These are phyloP conservation scores for Elysia crispata DNA, from an alignment of 2,888 invertebrate species.

Conservation along the genomic window DNA sequence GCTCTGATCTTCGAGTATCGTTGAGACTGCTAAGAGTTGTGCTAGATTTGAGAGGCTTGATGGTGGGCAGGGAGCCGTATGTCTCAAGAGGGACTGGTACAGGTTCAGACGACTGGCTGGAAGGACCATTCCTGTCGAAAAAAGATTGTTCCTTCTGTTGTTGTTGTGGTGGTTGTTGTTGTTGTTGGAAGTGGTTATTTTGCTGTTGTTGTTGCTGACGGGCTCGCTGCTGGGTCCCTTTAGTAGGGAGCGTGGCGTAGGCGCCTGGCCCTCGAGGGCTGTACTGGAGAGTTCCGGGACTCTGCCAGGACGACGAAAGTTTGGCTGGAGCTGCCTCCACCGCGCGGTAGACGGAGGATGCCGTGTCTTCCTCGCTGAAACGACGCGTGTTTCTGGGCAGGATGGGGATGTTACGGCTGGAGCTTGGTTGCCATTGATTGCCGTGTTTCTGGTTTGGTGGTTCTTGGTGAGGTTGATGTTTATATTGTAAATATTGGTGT, in stretches of 20 bases:
- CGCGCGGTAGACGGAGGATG: slow-evolving; percentile 29
- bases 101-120: neutral
- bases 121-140: slow-evolving; percentile 15
- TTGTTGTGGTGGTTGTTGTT: slow-evolving; percentile 7
- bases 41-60: slow-evolving; percentile 57
- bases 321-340: slow-evolving; percentile 31
- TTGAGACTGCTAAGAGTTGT: slow-evolving; percentile 10
- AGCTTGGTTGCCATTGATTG: too few relatives aligned
- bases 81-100: slow-evolving; percentile 2
- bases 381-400: slow-evolving; percentile 37
- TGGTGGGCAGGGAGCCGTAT: slow-evolving; percentile 60
- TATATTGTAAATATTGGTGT: too few relatives aligned
- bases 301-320: slow-evolving; percentile 54
- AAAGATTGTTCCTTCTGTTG: neutral
- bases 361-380: slow-evolving; percentile 49
- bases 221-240: slow-evolving; percentile 41
- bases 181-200: slow-evolving; percentile 14
- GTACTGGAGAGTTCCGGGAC: slow-evolving; percentile 26
- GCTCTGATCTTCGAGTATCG: slow-evolving; percentile 21
- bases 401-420: neutral
- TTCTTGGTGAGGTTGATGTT: too few relatives aligned
- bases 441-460: too few relatives aligned
- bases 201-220: slow-evolving; percentile 36
- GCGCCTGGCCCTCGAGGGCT: slow-evolving; percentile 54
- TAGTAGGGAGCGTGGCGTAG: slow-evolving; percentile 63